phyloP scores from a whole-genome alignment of 2,797 vertebrate species.

The Pterois miles region DNA sequence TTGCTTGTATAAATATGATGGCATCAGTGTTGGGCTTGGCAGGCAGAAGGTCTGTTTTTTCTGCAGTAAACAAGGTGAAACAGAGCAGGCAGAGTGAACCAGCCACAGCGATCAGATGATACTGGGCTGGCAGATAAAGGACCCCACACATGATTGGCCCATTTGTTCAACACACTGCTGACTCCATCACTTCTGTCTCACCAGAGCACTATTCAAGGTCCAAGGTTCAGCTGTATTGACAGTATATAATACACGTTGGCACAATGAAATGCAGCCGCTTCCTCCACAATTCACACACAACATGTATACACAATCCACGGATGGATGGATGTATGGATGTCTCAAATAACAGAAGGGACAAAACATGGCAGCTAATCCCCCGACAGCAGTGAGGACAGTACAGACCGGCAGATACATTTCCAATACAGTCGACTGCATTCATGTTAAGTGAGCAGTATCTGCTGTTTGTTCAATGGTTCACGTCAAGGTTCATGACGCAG shows the following conservation, averaged over 20 bases:
- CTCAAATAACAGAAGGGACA: neutral
- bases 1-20: slow-evolving; percentile 51
- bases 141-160: neutral
- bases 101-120: slow-evolving; percentile 44
- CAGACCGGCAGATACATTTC: neutral
- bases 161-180: neutral
- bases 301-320: neutral
- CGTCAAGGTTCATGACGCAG: neutral
- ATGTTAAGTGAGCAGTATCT: neutral
- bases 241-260: neutral
- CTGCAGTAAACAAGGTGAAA: slow-evolving; percentile 33
- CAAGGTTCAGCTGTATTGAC: neutral
- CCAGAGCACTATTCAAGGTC: neutral
- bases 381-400: neutral
- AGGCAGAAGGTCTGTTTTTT: neutral
- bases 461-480: neutral
- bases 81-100: slow-evolving; percentile 41
- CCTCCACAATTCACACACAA: neutral
- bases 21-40: slow-evolving; percentile 21
- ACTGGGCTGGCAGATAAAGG: slow-evolving; percentile 5
- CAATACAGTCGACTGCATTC: neutral
- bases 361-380: neutral
- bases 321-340: neutral
- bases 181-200: neutral
- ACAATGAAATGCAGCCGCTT: neutral